Evolutionary conservation across 2,113 vertebrate genomes (phyloP).

Genomic region (Argyrosomus japonicus): DNA sequence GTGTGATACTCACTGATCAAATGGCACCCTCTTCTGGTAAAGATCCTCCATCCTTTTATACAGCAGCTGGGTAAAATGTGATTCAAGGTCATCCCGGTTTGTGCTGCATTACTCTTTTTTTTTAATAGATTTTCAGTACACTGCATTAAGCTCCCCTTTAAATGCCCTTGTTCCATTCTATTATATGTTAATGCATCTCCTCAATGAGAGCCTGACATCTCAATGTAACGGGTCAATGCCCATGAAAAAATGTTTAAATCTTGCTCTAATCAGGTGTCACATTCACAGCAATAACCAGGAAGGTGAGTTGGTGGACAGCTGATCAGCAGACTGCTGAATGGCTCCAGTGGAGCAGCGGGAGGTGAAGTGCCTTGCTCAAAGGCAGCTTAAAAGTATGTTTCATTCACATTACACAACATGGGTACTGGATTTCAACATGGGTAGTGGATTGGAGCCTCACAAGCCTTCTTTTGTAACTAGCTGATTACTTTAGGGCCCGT

Average conservation of each 20-base stretch:
- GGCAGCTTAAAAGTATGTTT: conserved; percentile 22
- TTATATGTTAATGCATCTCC: conserved; percentile 58
- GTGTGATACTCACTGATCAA: conserved; percentile 32
- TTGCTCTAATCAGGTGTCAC: conserved; percentile 57
- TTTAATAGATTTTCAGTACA: conserved; percentile 52
- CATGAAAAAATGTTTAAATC: conserved; percentile 51
- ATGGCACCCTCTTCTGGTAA: conserved; percentile 76
- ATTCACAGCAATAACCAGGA: conserved; percentile 48
- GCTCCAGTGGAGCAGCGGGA: background rate
- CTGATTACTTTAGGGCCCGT: conserved; percentile 34
- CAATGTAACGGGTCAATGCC: conserved; percentile 39
- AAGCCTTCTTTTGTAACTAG: conserved; percentile 26
- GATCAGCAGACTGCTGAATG: conserved; percentile 2
- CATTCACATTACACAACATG: conserved; percentile 1
- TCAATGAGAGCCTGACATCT: conserved; percentile 38
- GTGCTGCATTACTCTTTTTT: conserved; percentile 55
- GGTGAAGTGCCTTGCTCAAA: conserved; percentile 34
- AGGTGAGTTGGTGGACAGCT: conserved; percentile 39
- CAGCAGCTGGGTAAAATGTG: conserved; percentile 39
- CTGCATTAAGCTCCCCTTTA: conserved; percentile 57
- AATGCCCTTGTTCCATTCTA: conserved; percentile 61
- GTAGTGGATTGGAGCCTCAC: conserved; percentile 5
- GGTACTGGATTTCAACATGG: background rate
- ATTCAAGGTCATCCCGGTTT: conserved; percentile 68
- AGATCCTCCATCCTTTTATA: conserved; percentile 17